phyloP scores from a whole-genome alignment of 2,888 invertebrate genomes.

The Patella ulyssiponensis region DNA sequence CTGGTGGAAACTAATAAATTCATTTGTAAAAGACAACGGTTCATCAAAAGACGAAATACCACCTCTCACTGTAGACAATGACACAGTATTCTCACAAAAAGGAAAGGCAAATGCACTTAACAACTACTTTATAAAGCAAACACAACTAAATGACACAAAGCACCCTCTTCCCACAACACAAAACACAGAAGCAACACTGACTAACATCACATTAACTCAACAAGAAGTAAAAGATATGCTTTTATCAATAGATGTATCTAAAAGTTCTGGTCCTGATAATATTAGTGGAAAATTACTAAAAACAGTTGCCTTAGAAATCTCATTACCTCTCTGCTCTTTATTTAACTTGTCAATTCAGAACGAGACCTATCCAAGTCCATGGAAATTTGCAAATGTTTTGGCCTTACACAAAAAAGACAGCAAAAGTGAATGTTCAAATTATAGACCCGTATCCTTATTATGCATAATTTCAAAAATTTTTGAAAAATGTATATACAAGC shows the following conservation, averaged over 20 bases:
- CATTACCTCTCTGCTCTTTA: background rate
- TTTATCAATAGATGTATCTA: background rate
- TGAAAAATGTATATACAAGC: background rate
- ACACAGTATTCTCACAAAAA: background rate
- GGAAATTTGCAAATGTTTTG: background rate
- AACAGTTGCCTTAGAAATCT: background rate
- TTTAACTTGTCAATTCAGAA: background rate
- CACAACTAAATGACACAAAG: slow-evolving; percentile 7
- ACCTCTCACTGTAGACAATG: background rate
- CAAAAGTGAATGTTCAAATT: background rate
- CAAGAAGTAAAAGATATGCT: slow-evolving; percentile 10
- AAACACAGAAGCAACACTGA: background rate
- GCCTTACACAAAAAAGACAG: background rate
- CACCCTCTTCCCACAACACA: background rate
- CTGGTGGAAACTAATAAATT: slow-evolving; percentile 3
- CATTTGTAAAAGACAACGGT: background rate
- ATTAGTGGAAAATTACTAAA: slow-evolving; percentile 15
- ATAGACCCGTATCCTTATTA: background rate
- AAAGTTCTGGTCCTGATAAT: slow-evolving; percentile 14
- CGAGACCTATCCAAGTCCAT: background rate
- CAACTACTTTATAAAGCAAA: slow-evolving; percentile 11
- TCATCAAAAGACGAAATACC: background rate
- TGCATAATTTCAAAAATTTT: background rate
- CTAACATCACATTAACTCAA: background rate
- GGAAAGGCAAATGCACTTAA: slow-evolving; percentile 16